Conservation (phyloP, 1,140 invertebrate genomes). For the Drosophila nannoptera region DNA sequence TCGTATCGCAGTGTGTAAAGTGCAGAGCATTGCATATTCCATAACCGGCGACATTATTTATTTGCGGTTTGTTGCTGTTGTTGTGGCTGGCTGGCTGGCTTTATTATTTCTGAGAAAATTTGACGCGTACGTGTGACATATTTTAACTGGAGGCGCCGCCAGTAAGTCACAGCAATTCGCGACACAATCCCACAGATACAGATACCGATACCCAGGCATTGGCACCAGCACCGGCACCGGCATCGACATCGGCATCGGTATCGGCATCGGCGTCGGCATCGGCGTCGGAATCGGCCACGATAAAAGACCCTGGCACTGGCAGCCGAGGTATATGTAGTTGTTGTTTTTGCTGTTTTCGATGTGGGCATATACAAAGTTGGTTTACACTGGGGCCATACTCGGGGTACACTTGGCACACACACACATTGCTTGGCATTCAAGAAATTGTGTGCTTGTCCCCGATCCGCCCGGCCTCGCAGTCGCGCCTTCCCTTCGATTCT, state of each 20-base stretch:
- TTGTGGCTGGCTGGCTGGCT: slow-evolving; percentile 24
- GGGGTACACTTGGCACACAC: not conserved
- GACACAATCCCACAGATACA: slow-evolving; percentile 56
- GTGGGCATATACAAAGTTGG: slow-evolving; percentile 30
- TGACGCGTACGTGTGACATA: slow-evolving; percentile 73
- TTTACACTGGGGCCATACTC: slow-evolving; percentile 13
- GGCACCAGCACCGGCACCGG: slow-evolving; percentile 10
- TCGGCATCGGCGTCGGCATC: slow-evolving; percentile 13
- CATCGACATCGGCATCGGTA: slow-evolving; percentile 6
- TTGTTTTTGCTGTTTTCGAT: not conserved
- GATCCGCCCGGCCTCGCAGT: not conserved
- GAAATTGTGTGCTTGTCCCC: slow-evolving; percentile 36
- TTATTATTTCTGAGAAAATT: slow-evolving; percentile 64
- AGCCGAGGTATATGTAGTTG: slow-evolving; percentile 20
- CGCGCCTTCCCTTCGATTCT: no score
- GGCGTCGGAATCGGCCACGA: no score
- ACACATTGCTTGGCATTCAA: slow-evolving; percentile 48
- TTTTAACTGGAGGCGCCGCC: slow-evolving; percentile 70
- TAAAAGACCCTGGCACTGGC: slow-evolving; percentile 4
- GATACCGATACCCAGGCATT: slow-evolving; percentile 38
- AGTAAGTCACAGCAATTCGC: slow-evolving; percentile 24
- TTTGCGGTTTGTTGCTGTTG: slow-evolving; percentile 46
- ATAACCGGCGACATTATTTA: slow-evolving; percentile 34
- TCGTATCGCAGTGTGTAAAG: slow-evolving; percentile 11
- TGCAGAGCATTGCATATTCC: slow-evolving; percentile 26